Evolutionary conservation across 2,888 invertebrate genomes (phyloP).

Genomic region (Leptinotarsa haldemani): DNA sequence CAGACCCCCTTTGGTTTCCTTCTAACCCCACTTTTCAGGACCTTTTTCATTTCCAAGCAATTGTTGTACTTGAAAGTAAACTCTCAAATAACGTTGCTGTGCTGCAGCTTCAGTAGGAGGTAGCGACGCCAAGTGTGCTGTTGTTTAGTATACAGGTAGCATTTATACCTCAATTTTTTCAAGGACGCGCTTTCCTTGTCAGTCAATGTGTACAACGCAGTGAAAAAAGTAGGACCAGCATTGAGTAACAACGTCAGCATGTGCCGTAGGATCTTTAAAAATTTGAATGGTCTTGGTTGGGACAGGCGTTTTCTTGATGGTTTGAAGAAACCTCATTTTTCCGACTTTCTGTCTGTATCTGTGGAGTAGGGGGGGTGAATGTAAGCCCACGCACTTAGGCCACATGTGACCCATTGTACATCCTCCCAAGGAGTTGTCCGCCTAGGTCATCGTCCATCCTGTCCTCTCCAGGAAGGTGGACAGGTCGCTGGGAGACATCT

Average conservation of each 20-base stretch:
- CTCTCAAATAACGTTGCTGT: background rate
- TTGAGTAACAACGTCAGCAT: background rate
- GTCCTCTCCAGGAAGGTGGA: too few species aligned
- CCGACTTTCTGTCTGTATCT: too few species aligned
- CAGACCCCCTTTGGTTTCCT: slow-evolving; percentile 7
- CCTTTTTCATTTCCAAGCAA: background rate
- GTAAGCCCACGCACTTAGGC: too few species aligned
- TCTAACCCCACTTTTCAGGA: background rate
- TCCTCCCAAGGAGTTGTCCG: too few species aligned
- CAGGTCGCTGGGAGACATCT: too few species aligned
- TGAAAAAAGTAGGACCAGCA: slow-evolving; percentile 4
- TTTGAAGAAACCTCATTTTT: too few species aligned
- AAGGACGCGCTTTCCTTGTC: slow-evolving; percentile 17
- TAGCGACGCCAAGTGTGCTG: slow-evolving; percentile 4
- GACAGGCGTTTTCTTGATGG: too few species aligned
- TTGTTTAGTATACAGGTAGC: slow-evolving; percentile 9
- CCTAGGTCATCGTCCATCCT: too few species aligned
- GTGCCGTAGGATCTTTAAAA: background rate
- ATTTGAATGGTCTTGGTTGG: background rate
- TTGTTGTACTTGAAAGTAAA: background rate
- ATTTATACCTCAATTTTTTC: slow-evolving; percentile 23
- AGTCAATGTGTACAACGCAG: slow-evolving; percentile 16
- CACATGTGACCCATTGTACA: too few species aligned
- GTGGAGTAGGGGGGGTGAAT: too few species aligned
- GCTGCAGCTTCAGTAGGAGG: slow-evolving; percentile 7